phyloP scores from a whole-genome alignment of 2,797 vertebrate species.

The Darevskia nairensis region DNA sequence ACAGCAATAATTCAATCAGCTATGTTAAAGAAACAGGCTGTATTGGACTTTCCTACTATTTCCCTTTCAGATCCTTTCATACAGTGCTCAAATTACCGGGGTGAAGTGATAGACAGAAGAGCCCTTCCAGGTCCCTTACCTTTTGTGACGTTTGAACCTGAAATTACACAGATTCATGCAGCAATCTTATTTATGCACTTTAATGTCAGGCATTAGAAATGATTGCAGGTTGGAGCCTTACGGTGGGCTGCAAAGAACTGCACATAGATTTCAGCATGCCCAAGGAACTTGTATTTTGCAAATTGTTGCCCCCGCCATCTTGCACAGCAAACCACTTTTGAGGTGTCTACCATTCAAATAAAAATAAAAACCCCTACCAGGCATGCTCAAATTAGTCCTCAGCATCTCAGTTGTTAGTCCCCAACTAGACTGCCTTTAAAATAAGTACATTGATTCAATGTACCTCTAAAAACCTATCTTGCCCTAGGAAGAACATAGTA shows the following conservation, averaged over 20 bases:
- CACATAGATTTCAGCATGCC: neutral
- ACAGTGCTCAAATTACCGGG: neutral
- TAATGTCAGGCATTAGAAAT: neutral
- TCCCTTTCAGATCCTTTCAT: neutral
- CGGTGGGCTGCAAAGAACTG: neutral
- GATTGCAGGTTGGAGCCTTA: neutral
- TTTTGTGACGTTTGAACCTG: neutral
- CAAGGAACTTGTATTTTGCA: neutral
- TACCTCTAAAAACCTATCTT: constrained; percentile 33
- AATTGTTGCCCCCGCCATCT: neutral
- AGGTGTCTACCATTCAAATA: neutral
- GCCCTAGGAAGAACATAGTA: constrained; percentile 34
- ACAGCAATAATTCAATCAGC: neutral
- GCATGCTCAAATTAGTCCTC: neutral
- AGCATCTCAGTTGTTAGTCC: neutral
- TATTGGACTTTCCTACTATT: neutral
- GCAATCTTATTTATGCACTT: neutral
- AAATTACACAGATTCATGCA: neutral
- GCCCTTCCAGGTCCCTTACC: neutral
- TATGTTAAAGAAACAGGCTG: neutral
- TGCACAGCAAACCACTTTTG: neutral
- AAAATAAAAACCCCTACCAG: neutral
- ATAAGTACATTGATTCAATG: neutral
- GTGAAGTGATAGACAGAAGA: neutral
- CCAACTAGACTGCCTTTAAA: neutral